Conservation (phyloP, 2,113 vertebrate species). For the Ifrita kowaldi region DNA sequence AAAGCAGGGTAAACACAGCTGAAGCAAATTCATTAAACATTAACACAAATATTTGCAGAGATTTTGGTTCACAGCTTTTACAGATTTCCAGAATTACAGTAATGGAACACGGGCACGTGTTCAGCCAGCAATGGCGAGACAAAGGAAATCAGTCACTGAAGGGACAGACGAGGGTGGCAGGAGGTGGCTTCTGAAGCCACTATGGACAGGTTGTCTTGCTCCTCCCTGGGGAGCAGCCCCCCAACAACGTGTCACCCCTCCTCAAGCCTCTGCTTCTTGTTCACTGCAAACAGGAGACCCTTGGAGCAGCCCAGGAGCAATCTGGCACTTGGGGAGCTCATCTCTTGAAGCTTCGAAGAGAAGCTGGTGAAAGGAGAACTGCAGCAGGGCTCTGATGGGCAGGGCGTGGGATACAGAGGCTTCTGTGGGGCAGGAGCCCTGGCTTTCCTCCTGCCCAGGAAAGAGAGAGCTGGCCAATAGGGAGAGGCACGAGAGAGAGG, state of each 20-base stretch:
- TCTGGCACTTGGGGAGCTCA: rapidly evolving
- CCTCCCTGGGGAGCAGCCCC: not conserved
- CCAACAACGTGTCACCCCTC: rapidly evolving
- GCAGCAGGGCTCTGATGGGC: not conserved
- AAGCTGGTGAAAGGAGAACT: too few relatives aligned
- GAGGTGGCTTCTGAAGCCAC: not conserved
- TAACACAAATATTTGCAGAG: conserved; percentile 41
- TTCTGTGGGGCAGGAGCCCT: rapidly evolving
- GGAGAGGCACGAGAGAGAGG: not conserved
- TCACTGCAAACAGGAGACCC: rapidly evolving
- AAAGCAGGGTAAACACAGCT: conserved; percentile 27
- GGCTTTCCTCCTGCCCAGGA: not conserved
- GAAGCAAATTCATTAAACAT: conserved; percentile 40
- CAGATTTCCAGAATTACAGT: not conserved
- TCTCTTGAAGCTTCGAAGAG: rapidly evolving
- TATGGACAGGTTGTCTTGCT: rapidly evolving
- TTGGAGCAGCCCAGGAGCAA: not conserved
- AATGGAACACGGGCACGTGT: not conserved
- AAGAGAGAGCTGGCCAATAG: not conserved
- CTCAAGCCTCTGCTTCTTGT: rapidly evolving
- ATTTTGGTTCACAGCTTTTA: not conserved
- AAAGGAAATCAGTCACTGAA: rapidly evolving
- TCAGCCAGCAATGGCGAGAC: not conserved
- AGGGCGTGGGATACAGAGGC: not conserved
- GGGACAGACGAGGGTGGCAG: not conserved